Conservation (phyloP, 1,140 invertebrate genomes). For the Cheumatopsyche charites region DNA sequence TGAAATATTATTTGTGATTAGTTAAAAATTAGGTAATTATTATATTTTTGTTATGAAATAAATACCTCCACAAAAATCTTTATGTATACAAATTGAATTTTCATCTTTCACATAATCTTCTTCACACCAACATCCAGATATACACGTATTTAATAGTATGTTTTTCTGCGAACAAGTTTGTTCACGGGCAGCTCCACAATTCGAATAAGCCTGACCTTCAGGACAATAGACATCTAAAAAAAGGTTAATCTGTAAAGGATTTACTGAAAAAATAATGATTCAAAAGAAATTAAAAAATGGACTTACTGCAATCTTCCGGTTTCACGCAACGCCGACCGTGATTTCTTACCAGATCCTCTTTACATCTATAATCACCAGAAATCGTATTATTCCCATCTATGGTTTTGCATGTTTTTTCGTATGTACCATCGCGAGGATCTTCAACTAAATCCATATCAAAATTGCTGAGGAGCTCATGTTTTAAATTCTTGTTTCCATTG, state of each 20-base stretch:
- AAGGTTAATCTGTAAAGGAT: not conserved
- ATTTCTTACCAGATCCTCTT: conserved; percentile 5
- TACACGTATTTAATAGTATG: conserved; percentile 5
- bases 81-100: conserved; percentile 7
- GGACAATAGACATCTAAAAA: conserved; percentile 9
- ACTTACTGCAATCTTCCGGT: conserved; percentile 18
- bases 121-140: conserved; percentile 17
- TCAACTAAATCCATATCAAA: not conserved
- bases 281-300: no score
- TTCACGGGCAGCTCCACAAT: conserved; percentile 28
- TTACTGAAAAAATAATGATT: no score
- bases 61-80: not conserved
- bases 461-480: not conserved
- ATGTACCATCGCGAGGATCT: not conserved
- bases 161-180: no score
- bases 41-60: not conserved
- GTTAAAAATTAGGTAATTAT: no score
- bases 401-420: conserved; percentile 11
- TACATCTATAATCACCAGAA: not conserved
- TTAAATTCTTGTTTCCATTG: no score
- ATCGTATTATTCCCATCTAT: not conserved
- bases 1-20: no score
- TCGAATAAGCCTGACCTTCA: conserved; percentile 31
- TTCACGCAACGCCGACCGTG: conserved; percentile 7
- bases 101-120: not conserved